phyloP scores from a whole-genome alignment of 2,888 invertebrate species.

The Drosophila conformis region DNA sequence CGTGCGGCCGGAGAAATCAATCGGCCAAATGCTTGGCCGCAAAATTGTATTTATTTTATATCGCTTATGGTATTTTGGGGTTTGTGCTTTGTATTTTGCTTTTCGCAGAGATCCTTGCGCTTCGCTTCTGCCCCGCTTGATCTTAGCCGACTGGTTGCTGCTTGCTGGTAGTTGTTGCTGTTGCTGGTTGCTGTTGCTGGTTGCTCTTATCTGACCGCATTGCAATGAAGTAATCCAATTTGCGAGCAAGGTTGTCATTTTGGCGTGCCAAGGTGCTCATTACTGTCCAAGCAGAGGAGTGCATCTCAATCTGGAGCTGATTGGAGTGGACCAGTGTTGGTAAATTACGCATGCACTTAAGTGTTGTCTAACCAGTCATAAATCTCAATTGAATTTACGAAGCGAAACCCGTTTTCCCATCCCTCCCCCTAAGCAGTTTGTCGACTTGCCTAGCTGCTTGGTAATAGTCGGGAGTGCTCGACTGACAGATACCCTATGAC shows the following conservation, averaged over 20 bases:
- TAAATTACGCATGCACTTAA: slow-evolving; percentile 10
- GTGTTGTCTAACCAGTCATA: slow-evolving; percentile 44
- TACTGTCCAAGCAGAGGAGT: slow-evolving; percentile 42
- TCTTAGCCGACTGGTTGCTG: slow-evolving; percentile 14
- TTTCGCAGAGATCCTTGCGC: slow-evolving; percentile 1
- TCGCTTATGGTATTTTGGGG: slow-evolving; percentile 31
- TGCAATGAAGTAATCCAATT: slow-evolving; percentile 78
- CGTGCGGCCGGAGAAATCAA: slow-evolving; percentile 70
- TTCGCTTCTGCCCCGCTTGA: slow-evolving; percentile 2
- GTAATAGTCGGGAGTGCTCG: not conserved
- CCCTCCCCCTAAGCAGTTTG: slow-evolving; percentile 24
- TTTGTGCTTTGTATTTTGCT: not conserved
- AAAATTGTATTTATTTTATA: slow-evolving; percentile 75
- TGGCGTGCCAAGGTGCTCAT: slow-evolving; percentile 71
- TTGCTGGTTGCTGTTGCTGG: slow-evolving; percentile 14
- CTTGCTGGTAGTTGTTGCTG: slow-evolving; percentile 46
- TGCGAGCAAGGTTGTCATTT: slow-evolving; percentile 75
- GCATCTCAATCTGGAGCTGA: slow-evolving; percentile 7
- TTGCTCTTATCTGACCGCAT: slow-evolving; percentile 51
- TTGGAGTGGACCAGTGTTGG: slow-evolving; percentile 32
- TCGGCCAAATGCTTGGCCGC: slow-evolving; percentile 67
- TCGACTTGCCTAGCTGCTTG: not conserved
- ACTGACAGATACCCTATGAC: not conserved
- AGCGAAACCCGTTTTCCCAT: slow-evolving; percentile 35
- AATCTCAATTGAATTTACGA: slow-evolving; percentile 66